Evolutionary conservation across 2,888 invertebrate genomes (phyloP).

Genomic region (Scaptomyza reducta): DNA sequence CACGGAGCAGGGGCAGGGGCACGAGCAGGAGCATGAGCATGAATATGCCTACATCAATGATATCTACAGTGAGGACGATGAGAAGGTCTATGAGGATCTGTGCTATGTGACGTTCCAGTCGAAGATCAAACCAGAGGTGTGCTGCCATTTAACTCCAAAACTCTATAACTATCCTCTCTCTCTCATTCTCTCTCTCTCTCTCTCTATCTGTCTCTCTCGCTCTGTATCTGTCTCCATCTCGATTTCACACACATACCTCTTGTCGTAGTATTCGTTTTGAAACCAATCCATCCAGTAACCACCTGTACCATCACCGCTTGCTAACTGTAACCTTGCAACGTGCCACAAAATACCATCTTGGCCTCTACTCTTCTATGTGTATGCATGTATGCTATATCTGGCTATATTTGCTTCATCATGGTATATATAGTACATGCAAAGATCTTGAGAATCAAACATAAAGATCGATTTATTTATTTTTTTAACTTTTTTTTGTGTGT

Average conservation of each 20-base stretch:
- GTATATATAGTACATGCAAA: no score
- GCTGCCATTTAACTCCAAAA: conserved; percentile 46
- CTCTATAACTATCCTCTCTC: background rate
- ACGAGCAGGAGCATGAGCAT: conserved; percentile 73
- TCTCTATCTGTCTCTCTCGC: background rate
- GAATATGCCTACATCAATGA: conserved; percentile 82
- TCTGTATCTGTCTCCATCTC: background rate
- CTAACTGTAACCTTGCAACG: no score
- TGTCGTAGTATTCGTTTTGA: no score
- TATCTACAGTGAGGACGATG: conserved; percentile 86
- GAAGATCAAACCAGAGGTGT: conserved; percentile 88
- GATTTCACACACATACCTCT: background rate
- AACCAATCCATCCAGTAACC: no score
- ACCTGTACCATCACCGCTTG: no score
- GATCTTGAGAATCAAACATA: no score
- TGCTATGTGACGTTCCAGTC: conserved; percentile 93
- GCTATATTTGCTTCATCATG: no score
- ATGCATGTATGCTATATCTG: no score
- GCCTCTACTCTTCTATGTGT: no score
- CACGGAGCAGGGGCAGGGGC: conserved; percentile 63
- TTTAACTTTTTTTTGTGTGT: no score
- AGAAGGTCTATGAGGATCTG: conserved; percentile 94
- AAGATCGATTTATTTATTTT: no score
- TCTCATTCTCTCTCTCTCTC: background rate
- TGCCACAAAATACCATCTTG: no score